These are phyloP conservation scores for Pseudobourletiella spinata DNA, from an alignment of 1,140 invertebrate species.

Conservation along the genomic window DNA sequence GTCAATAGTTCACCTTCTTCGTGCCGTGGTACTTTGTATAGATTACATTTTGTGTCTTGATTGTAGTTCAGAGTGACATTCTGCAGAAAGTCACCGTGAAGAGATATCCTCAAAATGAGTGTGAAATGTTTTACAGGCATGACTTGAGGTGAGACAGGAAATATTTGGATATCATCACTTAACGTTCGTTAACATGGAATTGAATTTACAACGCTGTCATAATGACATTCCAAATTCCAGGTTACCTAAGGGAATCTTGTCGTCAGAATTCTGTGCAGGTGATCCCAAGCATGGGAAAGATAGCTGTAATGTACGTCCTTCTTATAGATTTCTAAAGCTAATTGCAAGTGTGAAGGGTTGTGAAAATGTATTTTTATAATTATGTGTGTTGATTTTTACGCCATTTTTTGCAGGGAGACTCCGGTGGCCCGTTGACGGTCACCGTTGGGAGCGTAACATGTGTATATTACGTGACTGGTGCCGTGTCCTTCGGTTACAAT, in stretches of 20 bases:
- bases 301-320: neutral
- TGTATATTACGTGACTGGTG: slow-evolving; percentile 12
- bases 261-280: slow-evolving; percentile 29
- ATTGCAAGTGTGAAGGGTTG: neutral
- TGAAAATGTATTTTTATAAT: neutral
- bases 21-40: neutral
- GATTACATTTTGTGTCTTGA: neutral
- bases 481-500: slow-evolving; percentile 23
- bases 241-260: slow-evolving; percentile 24
- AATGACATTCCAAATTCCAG: neutral
- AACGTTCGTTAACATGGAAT: neutral
- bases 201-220: neutral
- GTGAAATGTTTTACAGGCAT: slow-evolving; percentile 2
- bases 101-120: neutral
- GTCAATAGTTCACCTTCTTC: too few species aligned
- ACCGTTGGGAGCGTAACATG: neutral
- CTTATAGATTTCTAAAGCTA: neutral
- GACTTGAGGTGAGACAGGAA: neutral
- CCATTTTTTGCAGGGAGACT: slow-evolving; percentile 18
- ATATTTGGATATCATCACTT: neutral
- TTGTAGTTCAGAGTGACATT: neutral
- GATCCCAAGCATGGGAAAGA: slow-evolving; percentile 3
- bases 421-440: slow-evolving; percentile 20
- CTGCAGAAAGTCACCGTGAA: slow-evolving; percentile 6
- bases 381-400: neutral